A percentile compares a stretch with the other conserved stretches of the same genome.
Conservation (phyloP, 2,797 vertebrate genomes). For the Thunnus albacares region DNA sequence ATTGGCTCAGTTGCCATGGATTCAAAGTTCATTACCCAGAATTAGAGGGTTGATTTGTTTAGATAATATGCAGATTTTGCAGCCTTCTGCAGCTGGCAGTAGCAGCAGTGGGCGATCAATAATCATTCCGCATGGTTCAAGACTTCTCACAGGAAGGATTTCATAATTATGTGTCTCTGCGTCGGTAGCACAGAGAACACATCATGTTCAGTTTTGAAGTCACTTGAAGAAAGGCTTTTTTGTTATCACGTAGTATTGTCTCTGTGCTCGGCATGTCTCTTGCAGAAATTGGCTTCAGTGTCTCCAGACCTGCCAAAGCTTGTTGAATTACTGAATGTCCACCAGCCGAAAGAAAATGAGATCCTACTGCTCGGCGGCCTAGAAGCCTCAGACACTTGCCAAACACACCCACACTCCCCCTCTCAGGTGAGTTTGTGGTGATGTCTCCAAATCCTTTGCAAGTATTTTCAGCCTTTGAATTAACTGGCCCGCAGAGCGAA, state of each 20-base stretch:
- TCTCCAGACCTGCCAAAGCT: constrained; percentile 95
- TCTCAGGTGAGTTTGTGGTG: constrained; percentile 87
- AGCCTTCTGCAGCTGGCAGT: constrained; percentile 45
- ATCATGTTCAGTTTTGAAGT: constrained; percentile 44
- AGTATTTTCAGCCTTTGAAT: constrained; percentile 53
- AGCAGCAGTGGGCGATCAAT: constrained; percentile 50
- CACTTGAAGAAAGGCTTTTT: constrained; percentile 2
- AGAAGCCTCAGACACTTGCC: constrained; percentile 86
- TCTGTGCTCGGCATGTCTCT: constrained; percentile 59
- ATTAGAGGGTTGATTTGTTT: constrained; percentile 73
- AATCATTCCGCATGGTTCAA: constrained; percentile 39
- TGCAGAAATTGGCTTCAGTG: constrained; percentile 91
- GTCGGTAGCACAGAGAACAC: constrained; percentile 32
- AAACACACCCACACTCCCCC: constrained; percentile 82
- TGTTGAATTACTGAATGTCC: constrained; percentile 91
- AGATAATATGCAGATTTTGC: constrained; percentile 66
- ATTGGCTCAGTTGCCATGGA: constrained; percentile 72
- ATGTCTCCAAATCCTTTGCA: constrained; percentile 16
- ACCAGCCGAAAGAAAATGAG: constrained; percentile 96
- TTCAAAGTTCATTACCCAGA: constrained; percentile 69
- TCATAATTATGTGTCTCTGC: constrained; percentile 47
- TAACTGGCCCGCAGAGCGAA: constrained; percentile 14
- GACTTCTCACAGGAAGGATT: constrained; percentile 49
- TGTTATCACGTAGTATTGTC: constrained; percentile 37
- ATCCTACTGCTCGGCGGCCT: constrained; percentile 93